Evolutionary conservation across 2,113 vertebrate species (phyloP), one percentile per base, ranked within the genome.

Genomic region (Progne subis): DNA sequence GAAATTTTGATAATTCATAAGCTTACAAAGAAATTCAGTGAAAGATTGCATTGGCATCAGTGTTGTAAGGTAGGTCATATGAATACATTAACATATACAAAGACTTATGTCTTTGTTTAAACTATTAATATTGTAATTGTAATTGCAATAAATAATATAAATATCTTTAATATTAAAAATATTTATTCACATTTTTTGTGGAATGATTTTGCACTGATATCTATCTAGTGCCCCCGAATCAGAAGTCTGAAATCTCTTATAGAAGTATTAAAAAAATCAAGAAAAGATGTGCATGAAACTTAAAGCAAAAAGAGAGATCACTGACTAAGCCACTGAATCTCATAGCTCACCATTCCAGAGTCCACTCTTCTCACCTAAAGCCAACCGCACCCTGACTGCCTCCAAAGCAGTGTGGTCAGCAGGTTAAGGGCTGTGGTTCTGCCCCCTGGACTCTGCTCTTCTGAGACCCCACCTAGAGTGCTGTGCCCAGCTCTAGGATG

Each of bases 361-460:
- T 9, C 34, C 12, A n/a, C 9, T 5, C 13, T 69, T 39, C 26
- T 43, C 19, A 64, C 5, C 9, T 52, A 15, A 68, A 68, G 16
- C 29, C 19, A 24, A 0, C 12, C 29, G 25, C 29, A 65, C 4
- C 18, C 34, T 24, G 29, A 16, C 24, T 65, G 34, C 15, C 20
- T 25, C 16, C 17, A 49, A 57, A 57, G 60, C 43, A 57, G 44
- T 1, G 1, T 11, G 19, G 24, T 10, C 70, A 49, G 29, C 12
- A 49, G 19, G 9, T 8, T 0, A 0, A 17, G 43, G 43, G 52
- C 20, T 14, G 29, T 6, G 6, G 9, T 31, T 49, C 15, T 85
- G n/a, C 6, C 13, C 39, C 23, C 49, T 18, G 11, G 56, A 8
- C n/a, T 26, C 49, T 64, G 24, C 52, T 17, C 44, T 14, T 29